A percentile compares a stretch with the other conserved stretches of the same genome.
These are phyloP conservation scores for Shargacucullia verbasci DNA, from an alignment of 2,888 invertebrate species.

Conservation along the genomic window DNA sequence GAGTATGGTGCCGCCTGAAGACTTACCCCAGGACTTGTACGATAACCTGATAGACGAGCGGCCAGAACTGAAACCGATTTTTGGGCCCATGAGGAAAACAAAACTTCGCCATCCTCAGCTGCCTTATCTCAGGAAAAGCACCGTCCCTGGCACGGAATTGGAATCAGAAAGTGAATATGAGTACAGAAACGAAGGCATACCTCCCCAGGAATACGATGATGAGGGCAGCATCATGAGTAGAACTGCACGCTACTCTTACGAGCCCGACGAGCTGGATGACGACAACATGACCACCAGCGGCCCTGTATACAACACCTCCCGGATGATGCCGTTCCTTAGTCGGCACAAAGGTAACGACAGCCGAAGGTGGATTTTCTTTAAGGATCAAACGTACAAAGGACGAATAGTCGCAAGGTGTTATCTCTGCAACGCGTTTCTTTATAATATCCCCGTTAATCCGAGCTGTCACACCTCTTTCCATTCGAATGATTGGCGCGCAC, in stretches of 20 bases:
- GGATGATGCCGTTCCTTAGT: background rate
- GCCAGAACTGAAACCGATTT: background rate
- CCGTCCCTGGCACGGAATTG: background rate
- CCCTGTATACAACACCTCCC: background rate
- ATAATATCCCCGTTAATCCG: background rate
- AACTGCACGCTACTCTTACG: background rate
- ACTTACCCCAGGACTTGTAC: background rate
- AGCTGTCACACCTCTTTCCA: conserved; percentile 19
- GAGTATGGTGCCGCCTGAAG: background rate
- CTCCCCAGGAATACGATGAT: background rate
- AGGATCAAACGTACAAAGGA: background rate
- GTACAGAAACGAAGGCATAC: background rate
- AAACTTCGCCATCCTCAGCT: background rate
- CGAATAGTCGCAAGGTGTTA: conserved; percentile 3
- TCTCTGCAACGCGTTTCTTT: background rate
- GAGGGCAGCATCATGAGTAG: background rate
- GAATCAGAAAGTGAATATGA: background rate
- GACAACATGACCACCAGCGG: background rate
- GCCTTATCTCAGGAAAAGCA: background rate
- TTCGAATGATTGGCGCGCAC: conserved; percentile 13
- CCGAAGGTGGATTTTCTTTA: background rate
- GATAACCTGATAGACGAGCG: background rate
- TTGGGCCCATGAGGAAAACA: background rate
- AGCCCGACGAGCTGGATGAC: background rate
- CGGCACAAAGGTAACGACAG: background rate